A percentile compares a stretch with the other conserved stretches of the same genome.
These are phyloP conservation scores for Xestia xanthographa DNA, from an alignment of 2,888 invertebrate species.

Conservation along the genomic window DNA sequence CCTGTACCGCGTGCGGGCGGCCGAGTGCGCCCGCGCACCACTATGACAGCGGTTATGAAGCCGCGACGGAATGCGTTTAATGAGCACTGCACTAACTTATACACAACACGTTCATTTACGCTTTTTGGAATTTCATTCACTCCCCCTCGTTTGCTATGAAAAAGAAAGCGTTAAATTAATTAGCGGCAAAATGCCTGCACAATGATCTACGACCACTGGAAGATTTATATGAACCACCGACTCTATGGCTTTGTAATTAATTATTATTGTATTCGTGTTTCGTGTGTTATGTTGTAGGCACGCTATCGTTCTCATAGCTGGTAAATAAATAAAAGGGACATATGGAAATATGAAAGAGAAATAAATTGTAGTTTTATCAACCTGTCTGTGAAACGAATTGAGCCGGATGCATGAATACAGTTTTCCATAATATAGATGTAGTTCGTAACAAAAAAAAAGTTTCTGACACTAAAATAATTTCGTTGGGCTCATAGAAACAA, in stretches of 20 bases:
- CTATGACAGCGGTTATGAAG: conserved; percentile 75
- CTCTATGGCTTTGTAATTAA: conserved; percentile 62
- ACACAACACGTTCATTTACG: conserved; percentile 84
- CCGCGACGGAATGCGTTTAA: conserved; percentile 83
- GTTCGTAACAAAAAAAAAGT: not conserved
- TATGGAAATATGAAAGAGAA: conserved; percentile 37
- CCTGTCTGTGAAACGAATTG: conserved; percentile 27
- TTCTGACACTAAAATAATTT: conserved; percentile 5
- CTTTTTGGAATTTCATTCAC: conserved; percentile 88
- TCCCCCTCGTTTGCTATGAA: conserved; percentile 81
- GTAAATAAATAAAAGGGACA: conserved; percentile 30
- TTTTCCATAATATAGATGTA: conserved; percentile 24
- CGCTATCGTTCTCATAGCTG: conserved; percentile 33
- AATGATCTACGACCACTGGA: conserved; percentile 80
- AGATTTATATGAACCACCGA: conserved; percentile 74
- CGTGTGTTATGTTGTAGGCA: conserved; percentile 38
- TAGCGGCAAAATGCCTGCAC: conserved; percentile 81
- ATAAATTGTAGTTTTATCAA: conserved; percentile 35
- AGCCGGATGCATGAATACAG: conserved; percentile 25
- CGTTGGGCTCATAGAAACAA: not conserved
- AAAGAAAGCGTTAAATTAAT: conserved; percentile 87
- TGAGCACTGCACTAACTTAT: conserved; percentile 85
- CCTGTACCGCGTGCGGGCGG: conserved; percentile 60
- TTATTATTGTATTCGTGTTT: conserved; percentile 62
- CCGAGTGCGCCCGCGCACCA: conserved; percentile 60